These are phyloP conservation scores for Rhinoderma darwinii DNA, from an alignment of 2,113 vertebrate genomes.

Conservation along the genomic window DNA sequence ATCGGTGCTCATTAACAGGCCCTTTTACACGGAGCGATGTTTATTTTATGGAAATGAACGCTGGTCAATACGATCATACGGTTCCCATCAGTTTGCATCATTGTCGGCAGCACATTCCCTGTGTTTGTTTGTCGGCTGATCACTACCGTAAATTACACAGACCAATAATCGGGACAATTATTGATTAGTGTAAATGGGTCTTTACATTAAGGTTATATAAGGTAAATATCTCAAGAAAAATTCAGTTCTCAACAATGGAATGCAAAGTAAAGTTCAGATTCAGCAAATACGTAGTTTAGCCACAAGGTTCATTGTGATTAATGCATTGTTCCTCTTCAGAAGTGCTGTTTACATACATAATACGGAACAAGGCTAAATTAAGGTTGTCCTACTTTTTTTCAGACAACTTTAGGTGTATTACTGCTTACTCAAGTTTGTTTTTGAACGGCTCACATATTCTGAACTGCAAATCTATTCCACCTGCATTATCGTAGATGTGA, in stretches of 20 bases:
- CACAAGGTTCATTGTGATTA: constrained; percentile 12
- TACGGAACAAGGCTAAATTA: constrained; percentile 21
- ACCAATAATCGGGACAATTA: too few species aligned
- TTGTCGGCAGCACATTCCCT: too few species aligned
- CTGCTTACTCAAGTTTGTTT: not conserved
- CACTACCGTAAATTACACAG: too few species aligned
- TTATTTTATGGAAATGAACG: too few species aligned
- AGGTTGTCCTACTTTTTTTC: constrained; percentile 21
- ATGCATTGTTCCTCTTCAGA: constrained; percentile 12
- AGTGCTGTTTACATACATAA: not conserved
- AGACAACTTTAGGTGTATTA: not conserved
- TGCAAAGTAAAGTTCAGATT: not conserved
- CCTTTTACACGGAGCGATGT: too few species aligned
- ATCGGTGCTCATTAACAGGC: too few species aligned
- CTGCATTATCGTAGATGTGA: not conserved
- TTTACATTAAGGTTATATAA: too few species aligned
- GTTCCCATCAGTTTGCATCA: too few species aligned
- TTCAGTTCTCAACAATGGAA: not conserved
- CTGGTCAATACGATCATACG: too few species aligned
- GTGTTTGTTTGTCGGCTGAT: too few species aligned
- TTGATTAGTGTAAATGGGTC: too few species aligned
- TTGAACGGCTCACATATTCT: not conserved
- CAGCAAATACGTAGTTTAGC: not conserved
- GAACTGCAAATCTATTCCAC: not conserved
- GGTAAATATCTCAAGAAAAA: not conserved